These are phyloP conservation scores for Rhodinocichla rosea DNA, from an alignment of 2,113 vertebrate species.

Conservation along the genomic window DNA sequence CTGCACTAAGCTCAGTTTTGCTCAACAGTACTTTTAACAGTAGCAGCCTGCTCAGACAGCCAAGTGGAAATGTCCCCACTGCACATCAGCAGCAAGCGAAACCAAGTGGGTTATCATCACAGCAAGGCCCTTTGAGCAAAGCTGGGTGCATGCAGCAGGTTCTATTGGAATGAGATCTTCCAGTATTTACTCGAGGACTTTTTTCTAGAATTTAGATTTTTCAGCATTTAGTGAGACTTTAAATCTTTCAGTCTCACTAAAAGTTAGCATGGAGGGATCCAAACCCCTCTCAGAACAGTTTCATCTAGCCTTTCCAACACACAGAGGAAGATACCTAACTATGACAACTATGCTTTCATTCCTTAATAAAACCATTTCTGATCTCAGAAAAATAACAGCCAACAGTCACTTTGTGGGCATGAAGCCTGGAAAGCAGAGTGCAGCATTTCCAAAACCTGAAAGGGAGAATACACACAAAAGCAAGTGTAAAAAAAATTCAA, in stretches of 20 bases:
- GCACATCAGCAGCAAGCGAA: slow-evolving; percentile 48
- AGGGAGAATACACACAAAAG: background rate
- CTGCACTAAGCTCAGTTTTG: background rate
- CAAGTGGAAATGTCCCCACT: slow-evolving; percentile 59
- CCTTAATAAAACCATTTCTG: background rate
- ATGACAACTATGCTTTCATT: background rate
- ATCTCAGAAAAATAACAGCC: background rate
- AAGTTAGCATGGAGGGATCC: background rate
- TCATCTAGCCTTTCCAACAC: background rate
- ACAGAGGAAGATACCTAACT: background rate
- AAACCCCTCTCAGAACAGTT: background rate
- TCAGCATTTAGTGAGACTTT: background rate
- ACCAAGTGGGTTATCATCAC: slow-evolving; percentile 52
- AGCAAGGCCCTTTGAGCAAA: slow-evolving; percentile 1
- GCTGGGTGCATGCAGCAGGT: background rate
- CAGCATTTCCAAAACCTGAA: background rate
- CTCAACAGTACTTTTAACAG: background rate
- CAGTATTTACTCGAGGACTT: background rate
- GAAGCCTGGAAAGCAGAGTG: background rate
- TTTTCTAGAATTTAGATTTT: background rate
- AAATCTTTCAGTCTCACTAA: background rate
- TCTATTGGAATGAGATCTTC: background rate
- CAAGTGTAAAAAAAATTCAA: accelerated
- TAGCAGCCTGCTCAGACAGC: slow-evolving; percentile 56
- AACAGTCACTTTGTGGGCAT: background rate